phyloP scores from a whole-genome alignment of 2,888 invertebrate species.

The Glyphotaelius pellucidus region DNA sequence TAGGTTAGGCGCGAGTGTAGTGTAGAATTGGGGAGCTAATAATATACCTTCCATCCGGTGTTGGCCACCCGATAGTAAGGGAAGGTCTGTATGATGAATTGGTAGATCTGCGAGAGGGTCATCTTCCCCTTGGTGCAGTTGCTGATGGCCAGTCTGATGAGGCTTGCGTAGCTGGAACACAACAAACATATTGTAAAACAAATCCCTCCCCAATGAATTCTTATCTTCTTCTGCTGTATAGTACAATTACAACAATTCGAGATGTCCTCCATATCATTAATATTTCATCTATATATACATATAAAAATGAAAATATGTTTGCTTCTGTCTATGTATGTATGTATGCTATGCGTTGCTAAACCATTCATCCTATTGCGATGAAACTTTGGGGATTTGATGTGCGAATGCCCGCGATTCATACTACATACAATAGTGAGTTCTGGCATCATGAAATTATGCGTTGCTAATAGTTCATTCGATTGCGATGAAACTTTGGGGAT shows the following conservation, averaged over 20 bases:
- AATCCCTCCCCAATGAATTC: slow-evolving; percentile 13
- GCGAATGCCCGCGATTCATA: no score
- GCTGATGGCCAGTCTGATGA: slow-evolving; percentile 84
- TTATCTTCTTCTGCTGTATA: neutral
- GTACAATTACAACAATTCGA: neutral
- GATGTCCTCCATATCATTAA: neutral
- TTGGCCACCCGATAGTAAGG: slow-evolving; percentile 84
- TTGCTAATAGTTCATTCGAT: no score
- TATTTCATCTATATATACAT: no score
- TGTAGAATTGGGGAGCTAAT: neutral
- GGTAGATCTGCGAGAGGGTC: slow-evolving; percentile 86
- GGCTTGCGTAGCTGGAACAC: slow-evolving; percentile 81
- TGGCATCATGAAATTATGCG: no score
- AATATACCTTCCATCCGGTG: slow-evolving; percentile 83
- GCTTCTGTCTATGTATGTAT: no score
- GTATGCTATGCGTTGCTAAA: no score
- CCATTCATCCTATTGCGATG: no score
- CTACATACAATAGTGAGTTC: no score
- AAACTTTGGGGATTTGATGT: no score
- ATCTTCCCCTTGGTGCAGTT: slow-evolving; percentile 82
- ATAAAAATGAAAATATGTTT: no score
- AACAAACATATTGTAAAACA: neutral
- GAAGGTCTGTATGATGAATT: slow-evolving; percentile 84
- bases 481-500: no score
- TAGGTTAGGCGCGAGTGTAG: neutral